phyloP scores from a whole-genome alignment of 2,888 invertebrate species.

The Ophion ellenae region DNA sequence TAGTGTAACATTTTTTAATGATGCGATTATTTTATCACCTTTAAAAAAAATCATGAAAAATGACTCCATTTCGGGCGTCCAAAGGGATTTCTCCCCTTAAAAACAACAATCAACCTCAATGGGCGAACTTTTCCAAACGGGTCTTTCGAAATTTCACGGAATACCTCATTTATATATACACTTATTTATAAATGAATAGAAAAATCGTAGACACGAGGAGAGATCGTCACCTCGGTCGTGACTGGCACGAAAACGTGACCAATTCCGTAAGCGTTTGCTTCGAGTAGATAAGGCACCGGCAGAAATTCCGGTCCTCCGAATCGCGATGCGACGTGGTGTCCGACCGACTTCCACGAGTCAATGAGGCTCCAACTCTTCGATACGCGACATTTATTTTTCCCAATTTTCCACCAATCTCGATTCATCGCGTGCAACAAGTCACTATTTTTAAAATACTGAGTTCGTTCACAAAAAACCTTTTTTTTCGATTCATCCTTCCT shows the following conservation, averaged over 20 bases:
- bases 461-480: too few relatives aligned
- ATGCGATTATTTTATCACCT: too few relatives aligned
- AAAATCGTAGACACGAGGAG: slow-evolving; percentile 18
- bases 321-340: slow-evolving; percentile 69
- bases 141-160: background rate
- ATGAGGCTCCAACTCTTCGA: slow-evolving; percentile 66
- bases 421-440: slow-evolving; percentile 5
- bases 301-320: slow-evolving; percentile 69
- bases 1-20: too few relatives aligned
- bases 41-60: too few relatives aligned
- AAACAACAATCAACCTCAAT: too few relatives aligned
- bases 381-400: slow-evolving; percentile 48
- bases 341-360: slow-evolving; percentile 72
- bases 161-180: slow-evolving; percentile 4
- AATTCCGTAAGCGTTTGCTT: slow-evolving; percentile 73
- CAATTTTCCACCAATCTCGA: slow-evolving; percentile 23
- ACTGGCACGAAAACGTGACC: slow-evolving; percentile 75
- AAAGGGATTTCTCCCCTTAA: too few relatives aligned
- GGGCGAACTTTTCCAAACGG: too few relatives aligned
- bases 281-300: slow-evolving; percentile 73
- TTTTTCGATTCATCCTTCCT: background rate
- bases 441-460: background rate
- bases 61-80: too few relatives aligned
- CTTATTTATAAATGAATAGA: slow-evolving; percentile 8
- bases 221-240: slow-evolving; percentile 62